Evolutionary conservation across 2,888 invertebrate genomes (phyloP).

Genomic region (Glaucopsyche alexis): DNA sequence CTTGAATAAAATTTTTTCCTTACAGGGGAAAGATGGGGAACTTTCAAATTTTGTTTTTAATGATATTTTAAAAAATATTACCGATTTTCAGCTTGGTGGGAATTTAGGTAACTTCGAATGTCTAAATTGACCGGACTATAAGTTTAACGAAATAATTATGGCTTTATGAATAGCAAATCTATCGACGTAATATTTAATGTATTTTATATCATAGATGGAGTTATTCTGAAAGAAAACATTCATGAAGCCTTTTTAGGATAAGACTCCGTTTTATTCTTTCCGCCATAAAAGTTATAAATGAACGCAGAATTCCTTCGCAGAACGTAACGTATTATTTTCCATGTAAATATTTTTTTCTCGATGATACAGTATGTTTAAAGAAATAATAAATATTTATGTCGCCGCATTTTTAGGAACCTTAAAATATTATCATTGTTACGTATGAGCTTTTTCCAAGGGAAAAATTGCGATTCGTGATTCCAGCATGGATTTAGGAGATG

Average conservation of each 20-base stretch:
- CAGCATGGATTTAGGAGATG: no score
- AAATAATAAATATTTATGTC: conserved; percentile 1
- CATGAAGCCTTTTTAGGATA: conserved; percentile 6
- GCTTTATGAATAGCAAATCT: background rate
- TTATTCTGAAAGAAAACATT: background rate
- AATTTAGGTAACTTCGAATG: no score
- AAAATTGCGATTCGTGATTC: no score
- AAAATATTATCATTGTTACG: background rate
- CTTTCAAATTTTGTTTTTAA: no score
- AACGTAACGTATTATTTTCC: background rate
- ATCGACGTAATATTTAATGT: background rate
- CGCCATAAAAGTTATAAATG: conserved; percentile 26
- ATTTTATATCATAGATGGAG: conserved; percentile 4
- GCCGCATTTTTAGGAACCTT: background rate
- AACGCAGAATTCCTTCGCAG: conserved; percentile 12
- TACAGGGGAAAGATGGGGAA: no score
- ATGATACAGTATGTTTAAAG: background rate
- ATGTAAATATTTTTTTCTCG: conserved; percentile 6
- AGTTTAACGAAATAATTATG: background rate
- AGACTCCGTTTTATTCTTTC: conserved; percentile 15
- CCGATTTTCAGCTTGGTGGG: no score
- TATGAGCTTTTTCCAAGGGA: background rate
- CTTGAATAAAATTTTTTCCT: no score
- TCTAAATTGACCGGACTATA: no score
- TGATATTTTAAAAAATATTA: no score